Base-by-base conservation (phyloP, 2,113 vertebrate species). In the Acrocephalus kingi region DNA sequence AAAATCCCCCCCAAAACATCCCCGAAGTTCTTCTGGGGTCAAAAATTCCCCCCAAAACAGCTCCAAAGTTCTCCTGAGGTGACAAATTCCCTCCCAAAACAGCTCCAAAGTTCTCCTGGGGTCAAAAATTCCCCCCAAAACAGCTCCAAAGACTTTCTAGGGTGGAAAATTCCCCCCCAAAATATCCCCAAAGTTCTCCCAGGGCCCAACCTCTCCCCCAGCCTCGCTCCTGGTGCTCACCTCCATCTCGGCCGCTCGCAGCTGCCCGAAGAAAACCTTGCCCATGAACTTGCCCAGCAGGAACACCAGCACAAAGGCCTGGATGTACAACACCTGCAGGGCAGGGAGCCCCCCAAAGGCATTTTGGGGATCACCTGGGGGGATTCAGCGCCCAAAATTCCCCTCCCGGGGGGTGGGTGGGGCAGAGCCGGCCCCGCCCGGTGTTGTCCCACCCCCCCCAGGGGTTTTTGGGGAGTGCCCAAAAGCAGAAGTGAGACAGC, bases 371-470 rank as follows among this genome's bases (percentile, higher is more conserved):
- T 25, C 2, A 0, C 9, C 35, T 0, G 30, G 25, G 18, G 18
- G 10, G 3, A 0, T 27, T 3, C 17, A 46, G 37, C 0, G 1
- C 52, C 86, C 33, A 0, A 13, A 78, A 28, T 13, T 15, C 8
- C 0, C 7, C 0, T 10, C 37, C 31, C 0, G 2, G 10, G 46
- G n/a, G 45, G 4, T 0, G 31, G 31, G 9, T 1, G 80, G 67
- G 48, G 27, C 1, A 14, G 58, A 8, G 12, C 5, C 68, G 0
- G 6, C 46, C 30, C 55, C 3, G 8, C 13, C 8, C 5, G 43
- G 43, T 1, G 33, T 1, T 4, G 33, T 31, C 51, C 27, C 48
- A 7, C 4, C 17, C 8, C n/a, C 5, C 51, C 41, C 31, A 0
- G 46, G 39, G 78, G 3, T 1, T 45, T 49, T 49, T 8, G 35